Evolutionary conservation across 2,113 vertebrate genomes (phyloP).

Genomic region (Hippotragus niger): DNA sequence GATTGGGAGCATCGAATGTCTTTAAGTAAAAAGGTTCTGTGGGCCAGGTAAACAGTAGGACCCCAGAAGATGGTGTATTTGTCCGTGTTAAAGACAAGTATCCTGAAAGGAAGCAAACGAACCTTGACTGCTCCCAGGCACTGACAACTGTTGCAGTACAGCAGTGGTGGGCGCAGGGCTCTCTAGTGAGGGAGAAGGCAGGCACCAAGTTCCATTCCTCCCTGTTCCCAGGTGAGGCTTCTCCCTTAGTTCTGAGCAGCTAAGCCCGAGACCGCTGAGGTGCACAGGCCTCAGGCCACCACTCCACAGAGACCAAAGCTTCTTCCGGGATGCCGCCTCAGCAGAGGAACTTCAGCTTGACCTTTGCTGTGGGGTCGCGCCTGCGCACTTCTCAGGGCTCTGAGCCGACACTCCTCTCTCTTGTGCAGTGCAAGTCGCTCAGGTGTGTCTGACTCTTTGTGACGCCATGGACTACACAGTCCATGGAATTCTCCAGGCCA

Average conservation of each 20-base stretch:
- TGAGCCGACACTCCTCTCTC: background rate
- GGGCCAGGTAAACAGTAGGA: background rate
- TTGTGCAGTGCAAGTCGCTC: accelerated
- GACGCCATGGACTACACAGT: background rate
- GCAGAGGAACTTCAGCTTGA: background rate
- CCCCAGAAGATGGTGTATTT: background rate
- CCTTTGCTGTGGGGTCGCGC: background rate
- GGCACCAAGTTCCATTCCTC: background rate
- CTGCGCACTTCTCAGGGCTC: accelerated
- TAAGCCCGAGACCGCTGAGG: background rate
- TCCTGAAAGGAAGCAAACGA: background rate
- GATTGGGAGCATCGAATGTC: background rate
- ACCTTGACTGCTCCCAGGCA: background rate
- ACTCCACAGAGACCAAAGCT: background rate
- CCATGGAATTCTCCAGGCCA: background rate
- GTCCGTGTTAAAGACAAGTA: background rate
- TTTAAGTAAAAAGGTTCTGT: background rate
- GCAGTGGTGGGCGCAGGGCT: background rate
- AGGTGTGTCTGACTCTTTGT: background rate
- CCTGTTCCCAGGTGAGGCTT: background rate
- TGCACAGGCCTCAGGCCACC: accelerated
- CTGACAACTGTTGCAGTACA: background rate
- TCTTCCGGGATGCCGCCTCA: background rate
- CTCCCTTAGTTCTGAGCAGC: background rate
- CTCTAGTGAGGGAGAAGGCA: too few relatives aligned